Evolutionary conservation across 2,113 vertebrate genomes (phyloP).

Genomic region (Lamprotornis superbus): DNA sequence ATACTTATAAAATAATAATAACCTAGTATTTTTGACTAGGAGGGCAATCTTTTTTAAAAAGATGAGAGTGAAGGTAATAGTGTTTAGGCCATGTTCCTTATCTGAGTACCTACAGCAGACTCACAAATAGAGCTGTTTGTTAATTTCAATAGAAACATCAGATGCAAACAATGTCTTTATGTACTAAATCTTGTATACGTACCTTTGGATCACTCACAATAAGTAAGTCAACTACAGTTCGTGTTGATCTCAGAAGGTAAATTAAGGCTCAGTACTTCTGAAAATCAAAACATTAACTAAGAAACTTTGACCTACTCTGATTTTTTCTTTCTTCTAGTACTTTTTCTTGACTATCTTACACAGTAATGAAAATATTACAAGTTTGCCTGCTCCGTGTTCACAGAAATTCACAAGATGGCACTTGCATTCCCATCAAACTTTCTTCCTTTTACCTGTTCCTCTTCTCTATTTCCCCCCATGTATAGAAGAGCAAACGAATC

Average conservation of each 20-base stretch:
- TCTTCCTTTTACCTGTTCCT: background rate
- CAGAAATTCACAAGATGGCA: background rate
- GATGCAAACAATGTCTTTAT: background rate
- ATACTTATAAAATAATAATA: background rate
- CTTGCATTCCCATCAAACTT: background rate
- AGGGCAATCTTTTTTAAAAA: background rate
- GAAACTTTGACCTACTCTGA: background rate
- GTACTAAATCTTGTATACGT: background rate
- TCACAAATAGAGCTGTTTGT: background rate
- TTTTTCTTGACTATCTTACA: background rate
- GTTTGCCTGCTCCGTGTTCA: background rate
- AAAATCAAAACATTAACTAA: background rate
- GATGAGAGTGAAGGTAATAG: background rate
- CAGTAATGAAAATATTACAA: background rate
- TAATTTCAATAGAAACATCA: background rate
- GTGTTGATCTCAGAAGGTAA: background rate
- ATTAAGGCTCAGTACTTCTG: background rate
- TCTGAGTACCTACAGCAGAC: background rate
- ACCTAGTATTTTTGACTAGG: background rate
- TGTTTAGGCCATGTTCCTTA: background rate
- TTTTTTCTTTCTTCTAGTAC: background rate
- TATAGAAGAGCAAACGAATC: background rate
- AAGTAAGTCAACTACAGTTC: background rate
- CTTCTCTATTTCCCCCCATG: rapidly evolving
- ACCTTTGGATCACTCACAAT: background rate